Evolutionary conservation across 2,797 vertebrate genomes (phyloP).

Genomic region (Neosilurus hyrtlii): DNA sequence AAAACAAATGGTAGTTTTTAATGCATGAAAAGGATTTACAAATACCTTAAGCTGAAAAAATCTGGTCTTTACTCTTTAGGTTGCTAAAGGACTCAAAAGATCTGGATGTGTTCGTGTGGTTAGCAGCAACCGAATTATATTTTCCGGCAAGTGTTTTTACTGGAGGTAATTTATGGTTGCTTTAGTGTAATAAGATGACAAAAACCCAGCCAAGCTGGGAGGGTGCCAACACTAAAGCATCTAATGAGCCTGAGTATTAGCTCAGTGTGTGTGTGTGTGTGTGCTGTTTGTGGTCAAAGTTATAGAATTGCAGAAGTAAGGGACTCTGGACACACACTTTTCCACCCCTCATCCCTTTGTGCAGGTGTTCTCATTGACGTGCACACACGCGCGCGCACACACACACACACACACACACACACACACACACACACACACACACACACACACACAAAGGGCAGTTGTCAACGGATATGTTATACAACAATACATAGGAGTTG

Average conservation of each 20-base stretch:
- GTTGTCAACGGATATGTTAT: background rate
- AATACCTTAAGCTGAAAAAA: too few species aligned
- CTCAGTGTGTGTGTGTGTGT: constrained; percentile 5
- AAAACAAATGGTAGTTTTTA: too few species aligned
- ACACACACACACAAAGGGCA: background rate
- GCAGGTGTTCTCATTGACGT: background rate
- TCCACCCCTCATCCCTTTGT: background rate
- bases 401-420: background rate
- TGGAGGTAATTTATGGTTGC: constrained; percentile 5
- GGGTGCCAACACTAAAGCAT: background rate
- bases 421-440: background rate
- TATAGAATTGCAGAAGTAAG: background rate
- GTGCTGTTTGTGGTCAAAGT: background rate
- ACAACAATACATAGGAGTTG: background rate
- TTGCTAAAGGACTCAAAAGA: background rate
- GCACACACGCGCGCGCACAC: background rate
- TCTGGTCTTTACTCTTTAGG: background rate
- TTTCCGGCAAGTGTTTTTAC: background rate
- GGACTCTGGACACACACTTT: background rate
- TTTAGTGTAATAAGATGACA: background rate
- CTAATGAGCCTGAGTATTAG: background rate
- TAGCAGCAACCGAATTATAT: background rate
- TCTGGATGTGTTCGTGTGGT: background rate
- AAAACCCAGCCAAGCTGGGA: background rate
- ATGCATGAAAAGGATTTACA: too few species aligned